A percentile compares a stretch with the other conserved stretches of the same genome.
Conservation (phyloP, 2,888 invertebrate species). For the Nemapogon koenigi region DNA sequence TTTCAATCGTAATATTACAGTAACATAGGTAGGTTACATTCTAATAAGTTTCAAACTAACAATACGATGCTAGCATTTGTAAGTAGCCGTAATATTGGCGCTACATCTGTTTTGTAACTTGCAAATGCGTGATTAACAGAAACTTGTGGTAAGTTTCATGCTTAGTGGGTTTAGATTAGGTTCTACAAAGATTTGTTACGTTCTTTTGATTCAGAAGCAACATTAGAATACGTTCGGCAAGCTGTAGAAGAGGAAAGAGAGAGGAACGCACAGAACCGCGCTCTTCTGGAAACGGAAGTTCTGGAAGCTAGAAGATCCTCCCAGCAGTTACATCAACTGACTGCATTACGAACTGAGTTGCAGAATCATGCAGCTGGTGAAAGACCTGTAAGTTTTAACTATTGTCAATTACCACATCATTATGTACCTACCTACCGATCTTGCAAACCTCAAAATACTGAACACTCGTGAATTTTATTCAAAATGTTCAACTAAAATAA, state of each 20-base stretch:
- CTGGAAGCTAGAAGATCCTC: constrained; percentile 40
- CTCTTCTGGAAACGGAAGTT: constrained; percentile 37
- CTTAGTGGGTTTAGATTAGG: background rate
- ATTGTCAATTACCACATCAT: background rate
- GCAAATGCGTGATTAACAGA: too few species aligned
- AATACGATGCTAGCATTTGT: too few species aligned
- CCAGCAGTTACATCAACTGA: constrained; percentile 37
- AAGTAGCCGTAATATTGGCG: too few species aligned
- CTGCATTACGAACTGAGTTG: constrained; percentile 35
- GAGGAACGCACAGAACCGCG: constrained; percentile 40
- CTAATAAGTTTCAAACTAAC: too few species aligned
- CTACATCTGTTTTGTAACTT: too few species aligned
- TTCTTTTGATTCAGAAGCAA: constrained; percentile 49
- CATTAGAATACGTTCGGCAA: constrained; percentile 43
- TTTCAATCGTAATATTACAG: too few species aligned
- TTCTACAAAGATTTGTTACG: constrained; percentile 13
- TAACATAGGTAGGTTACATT: too few species aligned
- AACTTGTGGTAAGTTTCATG: too few species aligned
- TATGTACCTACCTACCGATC: background rate
- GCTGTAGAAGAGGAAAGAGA: constrained; percentile 48
- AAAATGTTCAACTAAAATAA: too few species aligned
- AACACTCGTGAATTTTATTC: too few species aligned
- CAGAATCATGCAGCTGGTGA: constrained; percentile 29
- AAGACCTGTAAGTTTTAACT: constrained; percentile 30
- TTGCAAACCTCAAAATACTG: too few species aligned